Percentiles rank a stretch among this genome's conserved stretches.
Conservation (phyloP, 2,113 vertebrate species). For the Lagopus muta region DNA sequence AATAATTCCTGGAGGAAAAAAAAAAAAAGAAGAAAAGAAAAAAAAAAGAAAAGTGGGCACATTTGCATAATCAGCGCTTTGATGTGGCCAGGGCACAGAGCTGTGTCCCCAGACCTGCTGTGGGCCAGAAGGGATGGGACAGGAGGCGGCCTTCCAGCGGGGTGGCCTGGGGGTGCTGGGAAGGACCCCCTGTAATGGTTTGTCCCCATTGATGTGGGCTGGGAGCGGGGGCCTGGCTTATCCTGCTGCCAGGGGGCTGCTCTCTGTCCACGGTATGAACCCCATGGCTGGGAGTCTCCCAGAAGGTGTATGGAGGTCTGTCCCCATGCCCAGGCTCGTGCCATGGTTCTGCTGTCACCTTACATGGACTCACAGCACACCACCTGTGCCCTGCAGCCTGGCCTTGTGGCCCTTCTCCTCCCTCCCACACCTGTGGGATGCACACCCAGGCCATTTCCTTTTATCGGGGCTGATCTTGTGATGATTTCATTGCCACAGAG, state of each 20-base stretch:
- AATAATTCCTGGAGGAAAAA: slow-evolving; percentile 75
- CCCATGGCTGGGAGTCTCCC: background rate
- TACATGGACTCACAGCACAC: background rate
- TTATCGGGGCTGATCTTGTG: background rate
- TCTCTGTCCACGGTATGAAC: background rate
- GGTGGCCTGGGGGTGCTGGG: slow-evolving; percentile 51
- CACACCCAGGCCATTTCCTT: background rate
- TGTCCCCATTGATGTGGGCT: slow-evolving; percentile 70
- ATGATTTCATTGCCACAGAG: background rate
- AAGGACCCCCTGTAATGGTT: slow-evolving; percentile 62
- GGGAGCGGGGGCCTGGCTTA: background rate
- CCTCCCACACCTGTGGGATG: background rate
- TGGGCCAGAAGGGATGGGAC: slow-evolving; percentile 74
- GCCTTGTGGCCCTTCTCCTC: background rate
- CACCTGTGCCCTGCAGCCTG: too few relatives aligned
- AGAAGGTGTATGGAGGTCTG: background rate
- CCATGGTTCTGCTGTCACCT: background rate
- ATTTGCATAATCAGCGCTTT: slow-evolving; percentile 87
- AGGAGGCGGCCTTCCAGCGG: slow-evolving; percentile 61
- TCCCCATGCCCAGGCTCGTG: too few relatives aligned
- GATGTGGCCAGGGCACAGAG: slow-evolving; percentile 78
- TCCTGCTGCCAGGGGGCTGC: background rate
- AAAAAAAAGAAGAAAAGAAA: background rate
- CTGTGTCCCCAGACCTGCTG: slow-evolving; percentile 73
- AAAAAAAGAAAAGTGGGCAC: slow-evolving; percentile 31